Percentiles rank a stretch among this genome's conserved stretches.
These are phyloP conservation scores for Paraplagusia blochii DNA, from an alignment of 2,113 vertebrate species.

Conservation along the genomic window DNA sequence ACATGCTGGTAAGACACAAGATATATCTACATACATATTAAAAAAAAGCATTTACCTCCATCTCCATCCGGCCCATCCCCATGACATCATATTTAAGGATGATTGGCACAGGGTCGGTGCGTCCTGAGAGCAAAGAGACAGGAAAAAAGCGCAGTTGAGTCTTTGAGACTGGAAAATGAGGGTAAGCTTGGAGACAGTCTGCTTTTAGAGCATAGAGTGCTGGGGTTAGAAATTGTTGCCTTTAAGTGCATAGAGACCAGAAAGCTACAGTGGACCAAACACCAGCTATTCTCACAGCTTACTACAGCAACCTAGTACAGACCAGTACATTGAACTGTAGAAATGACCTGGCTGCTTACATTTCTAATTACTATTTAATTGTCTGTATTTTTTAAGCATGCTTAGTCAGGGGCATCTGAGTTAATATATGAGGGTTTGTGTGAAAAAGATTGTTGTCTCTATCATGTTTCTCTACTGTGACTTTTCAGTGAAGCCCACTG, in stretches of 20 bases:
- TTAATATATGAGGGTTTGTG: constrained; percentile 9
- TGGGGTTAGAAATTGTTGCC: constrained; percentile 99
- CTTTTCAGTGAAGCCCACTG: constrained; percentile 1
- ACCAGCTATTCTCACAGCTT: constrained; percentile 99
- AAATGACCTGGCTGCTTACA: constrained; percentile 26
- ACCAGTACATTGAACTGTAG: constrained; percentile 13
- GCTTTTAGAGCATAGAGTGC: constrained; percentile 87
- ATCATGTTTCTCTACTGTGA: constrained; percentile 16
- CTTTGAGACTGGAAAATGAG: constrained; percentile 13
- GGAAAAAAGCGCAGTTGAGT: constrained; percentile 59
- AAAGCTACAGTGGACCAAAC: constrained; percentile 99
- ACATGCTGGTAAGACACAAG: neutral
- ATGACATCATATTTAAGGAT: constrained; percentile 99
- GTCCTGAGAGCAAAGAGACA: constrained; percentile 83
- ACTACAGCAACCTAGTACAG: constrained; percentile 57
- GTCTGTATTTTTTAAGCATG: neutral
- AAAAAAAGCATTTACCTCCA: constrained; percentile 80
- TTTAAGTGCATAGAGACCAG: constrained; percentile 99
- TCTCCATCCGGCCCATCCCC: constrained; percentile 99
- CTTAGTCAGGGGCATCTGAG: constrained; percentile 16
- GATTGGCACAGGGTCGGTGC: constrained; percentile 97
- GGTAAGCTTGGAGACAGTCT: constrained; percentile 68
- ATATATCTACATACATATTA: neutral
- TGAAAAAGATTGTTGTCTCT: constrained; percentile 8
- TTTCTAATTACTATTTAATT: constrained; percentile 17